Conservation (phyloP, 1,140 invertebrate species). For the Musca domestica region DNA sequence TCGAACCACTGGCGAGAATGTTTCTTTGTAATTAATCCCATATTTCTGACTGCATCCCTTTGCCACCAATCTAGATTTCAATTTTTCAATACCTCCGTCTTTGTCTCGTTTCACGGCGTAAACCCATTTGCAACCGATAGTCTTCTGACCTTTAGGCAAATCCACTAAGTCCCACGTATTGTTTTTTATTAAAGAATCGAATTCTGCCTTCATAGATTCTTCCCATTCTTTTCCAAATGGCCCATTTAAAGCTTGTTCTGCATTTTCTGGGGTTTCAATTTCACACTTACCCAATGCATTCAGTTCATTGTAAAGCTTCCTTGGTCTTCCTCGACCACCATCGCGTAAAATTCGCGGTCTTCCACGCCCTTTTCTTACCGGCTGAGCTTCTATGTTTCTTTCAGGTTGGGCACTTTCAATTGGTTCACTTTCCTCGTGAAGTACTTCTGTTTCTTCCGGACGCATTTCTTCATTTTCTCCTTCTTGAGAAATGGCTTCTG, state of each 20-base stretch:
- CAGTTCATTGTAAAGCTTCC: slow-evolving; percentile 18
- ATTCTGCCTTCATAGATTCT: slow-evolving; percentile 39
- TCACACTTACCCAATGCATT: slow-evolving; percentile 12
- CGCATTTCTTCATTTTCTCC: background rate
- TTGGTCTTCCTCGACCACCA: slow-evolving; percentile 13
- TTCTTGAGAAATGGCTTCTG: background rate
- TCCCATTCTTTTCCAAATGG: slow-evolving; percentile 32
- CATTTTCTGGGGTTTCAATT: slow-evolving; percentile 18
- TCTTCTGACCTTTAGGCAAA: slow-evolving; percentile 26
- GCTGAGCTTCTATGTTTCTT: background rate
- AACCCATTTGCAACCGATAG: slow-evolving; percentile 24
- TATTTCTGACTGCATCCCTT: no score
- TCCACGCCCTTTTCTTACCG: slow-evolving; percentile 8
- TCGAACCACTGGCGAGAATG: slow-evolving; percentile 27
- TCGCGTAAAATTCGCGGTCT: slow-evolving; percentile 11
- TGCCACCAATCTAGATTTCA: slow-evolving; percentile 53
- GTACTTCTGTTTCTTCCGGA: background rate
- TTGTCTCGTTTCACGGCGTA: slow-evolving; percentile 7
- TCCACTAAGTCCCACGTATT: slow-evolving; percentile 38
- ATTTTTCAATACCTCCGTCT: slow-evolving; percentile 24
- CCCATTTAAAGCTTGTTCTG: slow-evolving; percentile 16
- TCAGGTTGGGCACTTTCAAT: background rate
- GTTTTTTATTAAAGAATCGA: slow-evolving; percentile 35
- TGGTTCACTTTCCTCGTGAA: background rate
- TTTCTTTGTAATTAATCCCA: slow-evolving; percentile 51